Percentiles rank a stretch among this genome's conserved stretches.
phyloP scores from a whole-genome alignment of 2,113 vertebrate genomes.

The Aegotheles bennettii region DNA sequence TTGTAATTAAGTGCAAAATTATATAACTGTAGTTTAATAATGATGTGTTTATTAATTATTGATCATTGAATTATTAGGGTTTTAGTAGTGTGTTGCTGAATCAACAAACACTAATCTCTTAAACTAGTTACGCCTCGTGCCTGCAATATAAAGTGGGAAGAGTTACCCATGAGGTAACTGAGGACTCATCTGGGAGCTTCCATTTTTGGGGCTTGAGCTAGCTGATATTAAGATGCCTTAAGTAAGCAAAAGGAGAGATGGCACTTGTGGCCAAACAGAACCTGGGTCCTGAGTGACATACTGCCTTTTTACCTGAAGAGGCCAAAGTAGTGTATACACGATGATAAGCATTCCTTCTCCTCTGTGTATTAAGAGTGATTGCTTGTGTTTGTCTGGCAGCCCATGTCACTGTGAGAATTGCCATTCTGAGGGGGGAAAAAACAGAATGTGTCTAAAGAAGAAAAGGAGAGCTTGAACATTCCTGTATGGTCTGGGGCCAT shows the following conservation, averaged over 20 bases:
- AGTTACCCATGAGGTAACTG: neutral
- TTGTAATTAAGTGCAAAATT: neutral
- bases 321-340: neutral
- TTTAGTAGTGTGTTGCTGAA: neutral
- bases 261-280: neutral
- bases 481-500: neutral
- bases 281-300: neutral
- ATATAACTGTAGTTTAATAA: neutral
- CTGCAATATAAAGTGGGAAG: neutral
- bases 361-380: neutral
- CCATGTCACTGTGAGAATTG: neutral
- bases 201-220: neutral
- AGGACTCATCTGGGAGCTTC: neutral
- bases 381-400: neutral
- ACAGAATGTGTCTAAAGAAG: neutral
- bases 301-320: neutral
- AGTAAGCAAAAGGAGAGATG: neutral
- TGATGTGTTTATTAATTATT: neutral
- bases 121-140: neutral
- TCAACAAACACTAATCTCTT: neutral
- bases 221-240: neutral
- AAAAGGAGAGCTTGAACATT: neutral
- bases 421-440: fast-evolving
- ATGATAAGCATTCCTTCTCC: neutral
- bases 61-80: neutral